Evolutionary conservation across 2,113 vertebrate species (phyloP).

Genomic region (Chionomys nivalis): DNA sequence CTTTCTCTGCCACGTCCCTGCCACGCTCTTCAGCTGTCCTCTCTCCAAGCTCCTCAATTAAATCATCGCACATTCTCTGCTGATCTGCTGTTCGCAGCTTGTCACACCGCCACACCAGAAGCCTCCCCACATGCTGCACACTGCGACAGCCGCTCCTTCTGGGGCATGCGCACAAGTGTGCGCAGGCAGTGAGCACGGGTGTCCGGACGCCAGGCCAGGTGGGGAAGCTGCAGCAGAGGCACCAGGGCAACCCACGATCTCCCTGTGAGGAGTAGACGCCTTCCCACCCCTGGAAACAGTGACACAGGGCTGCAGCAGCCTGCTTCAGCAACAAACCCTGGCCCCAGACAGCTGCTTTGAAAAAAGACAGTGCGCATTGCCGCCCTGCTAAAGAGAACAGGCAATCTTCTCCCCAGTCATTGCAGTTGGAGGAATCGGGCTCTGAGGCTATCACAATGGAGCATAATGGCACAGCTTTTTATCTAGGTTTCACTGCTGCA

Average conservation of each 20-base stretch:
- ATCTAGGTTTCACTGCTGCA: slow-evolving; percentile 2
- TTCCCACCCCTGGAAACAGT: not conserved
- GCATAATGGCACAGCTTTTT: not conserved
- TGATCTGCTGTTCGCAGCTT: slow-evolving; percentile 77
- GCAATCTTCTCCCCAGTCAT: slow-evolving; percentile 24
- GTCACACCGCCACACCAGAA: slow-evolving; percentile 71
- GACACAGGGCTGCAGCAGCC: not conserved
- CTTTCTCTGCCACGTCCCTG: slow-evolving; percentile 65
- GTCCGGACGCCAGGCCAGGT: not conserved
- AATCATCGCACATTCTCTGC: slow-evolving; percentile 79
- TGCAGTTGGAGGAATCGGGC: not conserved
- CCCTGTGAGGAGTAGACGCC: not conserved
- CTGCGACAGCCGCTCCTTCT: not conserved
- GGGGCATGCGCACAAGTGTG: not conserved
- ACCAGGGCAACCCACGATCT: not conserved
- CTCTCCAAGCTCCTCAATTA: slow-evolving; percentile 74
- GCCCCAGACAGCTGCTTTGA: not conserved
- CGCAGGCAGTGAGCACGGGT: not conserved
- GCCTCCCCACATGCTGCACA: slow-evolving; percentile 72
- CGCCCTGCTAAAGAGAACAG: not conserved
- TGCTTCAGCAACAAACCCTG: not conserved
- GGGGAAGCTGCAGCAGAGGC: not conserved
- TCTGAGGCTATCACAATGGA: not conserved
- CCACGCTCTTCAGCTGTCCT: slow-evolving; percentile 70
- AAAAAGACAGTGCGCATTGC: not conserved